Evolutionary conservation across 2,888 invertebrate genomes (phyloP).

Genomic region (Nemapogon koenigi): DNA sequence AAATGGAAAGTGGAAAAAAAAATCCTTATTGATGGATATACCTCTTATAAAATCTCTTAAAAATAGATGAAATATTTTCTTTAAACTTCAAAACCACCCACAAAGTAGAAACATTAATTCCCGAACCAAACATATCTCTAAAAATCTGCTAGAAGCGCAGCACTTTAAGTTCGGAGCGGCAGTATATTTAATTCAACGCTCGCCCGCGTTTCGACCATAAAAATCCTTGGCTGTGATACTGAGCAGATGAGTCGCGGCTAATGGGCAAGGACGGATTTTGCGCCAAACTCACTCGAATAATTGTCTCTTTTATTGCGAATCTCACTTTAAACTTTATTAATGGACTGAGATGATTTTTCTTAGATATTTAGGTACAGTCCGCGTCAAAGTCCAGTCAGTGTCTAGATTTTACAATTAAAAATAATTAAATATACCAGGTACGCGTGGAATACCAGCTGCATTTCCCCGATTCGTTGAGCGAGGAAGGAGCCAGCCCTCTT

Average conservation of each 20-base stretch:
- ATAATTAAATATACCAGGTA: too few relatives aligned
- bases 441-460: too few relatives aligned
- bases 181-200: conserved; percentile 59
- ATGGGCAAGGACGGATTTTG: conserved; percentile 43
- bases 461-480: too few relatives aligned
- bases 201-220: conserved; percentile 32
- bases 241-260: conserved; percentile 49
- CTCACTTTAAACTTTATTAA: conserved; percentile 51
- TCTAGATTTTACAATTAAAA: too few relatives aligned
- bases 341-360: conserved; percentile 43
- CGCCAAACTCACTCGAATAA: conserved; percentile 27
- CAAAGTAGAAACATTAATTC: neutral
- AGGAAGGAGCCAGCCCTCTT: too few relatives aligned
- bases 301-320: conserved; percentile 58
- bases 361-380: too few relatives aligned
- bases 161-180: conserved; percentile 49
- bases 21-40: too few relatives aligned
- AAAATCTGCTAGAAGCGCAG: conserved; percentile 51
- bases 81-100: neutral
- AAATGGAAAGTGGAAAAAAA: too few relatives aligned
- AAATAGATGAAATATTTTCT: too few relatives aligned
- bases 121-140: too few relatives aligned
- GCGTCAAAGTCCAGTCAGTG: too few relatives aligned
- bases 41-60: too few relatives aligned
- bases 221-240: conserved; percentile 55